Evolutionary conservation across 2,797 vertebrate genomes (phyloP).

Genomic region (Hoplostethus mediterraneus): DNA sequence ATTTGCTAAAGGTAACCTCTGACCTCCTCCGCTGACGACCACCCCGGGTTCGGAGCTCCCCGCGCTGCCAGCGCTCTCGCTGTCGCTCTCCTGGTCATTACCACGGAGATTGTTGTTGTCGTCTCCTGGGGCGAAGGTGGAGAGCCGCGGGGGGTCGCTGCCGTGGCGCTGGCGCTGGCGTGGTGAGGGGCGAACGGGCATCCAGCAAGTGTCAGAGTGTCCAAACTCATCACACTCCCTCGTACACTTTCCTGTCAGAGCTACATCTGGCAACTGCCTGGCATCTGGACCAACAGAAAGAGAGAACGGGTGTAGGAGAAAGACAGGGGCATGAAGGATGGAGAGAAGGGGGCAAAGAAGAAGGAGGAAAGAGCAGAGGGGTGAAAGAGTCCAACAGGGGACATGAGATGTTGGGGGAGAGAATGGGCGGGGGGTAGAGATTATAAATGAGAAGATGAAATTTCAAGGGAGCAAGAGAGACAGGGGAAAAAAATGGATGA

Average conservation of each 20-base stretch:
- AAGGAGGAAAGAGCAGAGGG: constrained; percentile 1
- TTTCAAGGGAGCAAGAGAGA: constrained; percentile 13
- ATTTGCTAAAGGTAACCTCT: constrained; percentile 91
- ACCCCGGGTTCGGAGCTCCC: constrained; percentile 80
- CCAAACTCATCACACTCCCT: constrained; percentile 95
- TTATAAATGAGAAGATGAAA: constrained; percentile 14
- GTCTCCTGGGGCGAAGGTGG: constrained; percentile 94
- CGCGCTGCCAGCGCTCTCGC: constrained; percentile 79
- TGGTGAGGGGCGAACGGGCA: constrained; percentile 93
- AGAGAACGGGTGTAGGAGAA: not conserved
- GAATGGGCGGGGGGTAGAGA: not conserved
- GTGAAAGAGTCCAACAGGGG: not conserved
- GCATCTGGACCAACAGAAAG: constrained; percentile 84
- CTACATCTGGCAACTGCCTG: constrained; percentile 96
- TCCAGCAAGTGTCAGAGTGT: constrained; percentile 98
- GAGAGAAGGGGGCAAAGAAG: not conserved
- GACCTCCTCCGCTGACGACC: constrained; percentile 70
- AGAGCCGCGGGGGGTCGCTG: constrained; percentile 92
- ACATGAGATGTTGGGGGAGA: not conserved
- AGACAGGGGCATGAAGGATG: constrained; percentile 13
- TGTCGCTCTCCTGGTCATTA: constrained; percentile 84
- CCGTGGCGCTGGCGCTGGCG: constrained; percentile 89
- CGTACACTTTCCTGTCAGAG: constrained; percentile 96
- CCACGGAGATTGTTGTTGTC: constrained; percentile 89
- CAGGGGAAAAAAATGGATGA: constrained; percentile 38